A percentile compares a stretch with the other conserved stretches of the same genome.
Evolutionary conservation across 2,113 vertebrate species (phyloP).

Genomic region (Calonectris borealis): DNA sequence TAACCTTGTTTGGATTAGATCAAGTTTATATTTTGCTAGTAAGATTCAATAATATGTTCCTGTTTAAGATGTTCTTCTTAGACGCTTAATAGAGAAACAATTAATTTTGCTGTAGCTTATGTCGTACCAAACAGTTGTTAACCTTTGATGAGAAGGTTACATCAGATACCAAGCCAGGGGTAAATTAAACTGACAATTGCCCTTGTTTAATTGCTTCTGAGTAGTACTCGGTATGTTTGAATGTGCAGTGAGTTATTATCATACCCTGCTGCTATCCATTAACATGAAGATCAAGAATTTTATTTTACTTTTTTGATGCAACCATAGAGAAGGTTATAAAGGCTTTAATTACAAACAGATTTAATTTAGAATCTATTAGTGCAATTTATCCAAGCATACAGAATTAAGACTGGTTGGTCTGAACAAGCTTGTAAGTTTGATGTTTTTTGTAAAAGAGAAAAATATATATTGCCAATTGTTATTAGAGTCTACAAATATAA

Average conservation of each 20-base stretch:
- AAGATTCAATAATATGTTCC: background rate
- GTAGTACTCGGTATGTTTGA: slow-evolving; percentile 10
- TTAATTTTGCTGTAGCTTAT: background rate
- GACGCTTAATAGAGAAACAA: background rate
- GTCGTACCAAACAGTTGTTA: slow-evolving; percentile 24
- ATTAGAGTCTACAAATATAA: background rate
- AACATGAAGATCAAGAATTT: background rate
- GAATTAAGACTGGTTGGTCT: background rate
- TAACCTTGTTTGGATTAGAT: background rate
- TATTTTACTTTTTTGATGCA: background rate
- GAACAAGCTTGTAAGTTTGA: background rate
- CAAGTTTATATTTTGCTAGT: background rate
- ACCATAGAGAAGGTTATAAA: slow-evolving; percentile 36
- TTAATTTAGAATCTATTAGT: slow-evolving; percentile 44
- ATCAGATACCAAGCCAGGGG: slow-evolving; percentile 33
- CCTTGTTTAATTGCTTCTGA: slow-evolving; percentile 61
- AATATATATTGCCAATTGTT: background rate
- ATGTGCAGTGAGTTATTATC: slow-evolving; percentile 30
- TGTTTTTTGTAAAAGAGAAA: background rate
- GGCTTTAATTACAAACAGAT: slow-evolving; percentile 50
- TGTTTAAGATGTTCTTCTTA: background rate
- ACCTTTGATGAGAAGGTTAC: slow-evolving; percentile 38
- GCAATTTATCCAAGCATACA: slow-evolving; percentile 12
- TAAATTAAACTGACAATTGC: slow-evolving; percentile 54
- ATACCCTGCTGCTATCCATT: slow-evolving; percentile 7